phyloP scores from a whole-genome alignment of 2,797 vertebrate species.

The Schizothorax lantsangensis region DNA sequence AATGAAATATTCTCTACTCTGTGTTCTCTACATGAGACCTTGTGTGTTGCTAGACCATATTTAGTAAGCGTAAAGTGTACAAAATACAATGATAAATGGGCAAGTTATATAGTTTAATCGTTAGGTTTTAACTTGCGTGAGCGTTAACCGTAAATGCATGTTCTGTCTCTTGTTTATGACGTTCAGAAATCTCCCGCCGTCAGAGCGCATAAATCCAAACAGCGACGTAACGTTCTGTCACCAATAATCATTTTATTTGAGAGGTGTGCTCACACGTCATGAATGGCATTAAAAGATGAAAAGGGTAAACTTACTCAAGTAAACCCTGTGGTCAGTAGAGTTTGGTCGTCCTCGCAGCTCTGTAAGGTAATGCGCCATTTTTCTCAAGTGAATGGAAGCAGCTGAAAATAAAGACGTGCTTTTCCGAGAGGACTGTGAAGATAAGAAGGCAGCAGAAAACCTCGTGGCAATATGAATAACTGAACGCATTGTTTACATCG shows the following conservation, averaged over 20 bases:
- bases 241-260: neutral
- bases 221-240: neutral
- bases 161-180: neutral
- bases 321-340: conserved; percentile 86
- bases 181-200: neutral
- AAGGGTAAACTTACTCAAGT: conserved; percentile 88
- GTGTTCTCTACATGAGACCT: neutral
- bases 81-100: neutral
- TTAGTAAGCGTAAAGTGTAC: neutral
- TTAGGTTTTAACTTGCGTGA: neutral
- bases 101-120: neutral
- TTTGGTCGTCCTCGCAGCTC: conserved; percentile 85
- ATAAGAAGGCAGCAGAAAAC: conserved; percentile 47
- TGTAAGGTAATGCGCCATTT: conserved; percentile 81
- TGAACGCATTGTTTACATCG: conserved; percentile 66
- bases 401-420: conserved; percentile 64
- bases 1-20: neutral
- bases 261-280: neutral
- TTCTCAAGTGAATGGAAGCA: conserved; percentile 57
- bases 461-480: conserved; percentile 54
- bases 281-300: neutral
- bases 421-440: conserved; percentile 48
- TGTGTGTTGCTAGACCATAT: neutral
- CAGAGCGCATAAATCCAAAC: neutral
- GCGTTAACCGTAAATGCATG: too few relatives aligned